Base-by-base conservation (phyloP, 1,140 invertebrate species). In the Schmidtea mediterranea region DNA sequence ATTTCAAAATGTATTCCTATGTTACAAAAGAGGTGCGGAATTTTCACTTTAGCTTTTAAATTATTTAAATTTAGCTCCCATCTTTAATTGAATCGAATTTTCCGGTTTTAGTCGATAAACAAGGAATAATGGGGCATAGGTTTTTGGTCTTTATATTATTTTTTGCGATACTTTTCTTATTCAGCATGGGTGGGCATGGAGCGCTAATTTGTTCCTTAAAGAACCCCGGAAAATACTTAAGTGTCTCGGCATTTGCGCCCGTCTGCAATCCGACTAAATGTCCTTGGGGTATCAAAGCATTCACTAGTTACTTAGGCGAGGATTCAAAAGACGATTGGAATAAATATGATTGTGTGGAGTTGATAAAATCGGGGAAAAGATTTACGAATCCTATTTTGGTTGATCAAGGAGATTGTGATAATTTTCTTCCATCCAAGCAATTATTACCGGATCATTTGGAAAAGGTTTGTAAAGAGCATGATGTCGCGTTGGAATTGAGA, bases 1-100 rank as follows among this genome's bases (percentile, higher is more conserved):
- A 97, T 67, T 97, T 92, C 56, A 74, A 77, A 58, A 97, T 97
- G 90, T 94, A 77, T 57, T 82, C 79, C 40, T 97, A 97, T 58
- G 68, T 97, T n/a, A 84, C 81, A 8, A 73, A 75, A 55, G 90
- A 97, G 58, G 65, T 68, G 45, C 49, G 36, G 36, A 26, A 26
- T 48, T 48, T 39, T 3, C 23, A 49, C 23, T 46, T 51, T n/a
- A n/a, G n/a, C 21, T 46, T 37, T 46, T 37, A 51, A 16, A 53
- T 22, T 47, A 54, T 52, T 24, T 54, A 37, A 56, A 6, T 57
- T 22, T 52, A 68, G 67, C 66, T 94, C 37, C 74, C 78, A 49
- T 69, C 74, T 40, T 49, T 90, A n/a, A 72, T 92, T 22, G 73
- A 73, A 54, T 61, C 67, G 2, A 76, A 80, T 58, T 81, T 84